Percentiles rank a stretch among this genome's conserved stretches.
Conservation (phyloP, 2,888 invertebrate species). For the Phortica magna region DNA sequence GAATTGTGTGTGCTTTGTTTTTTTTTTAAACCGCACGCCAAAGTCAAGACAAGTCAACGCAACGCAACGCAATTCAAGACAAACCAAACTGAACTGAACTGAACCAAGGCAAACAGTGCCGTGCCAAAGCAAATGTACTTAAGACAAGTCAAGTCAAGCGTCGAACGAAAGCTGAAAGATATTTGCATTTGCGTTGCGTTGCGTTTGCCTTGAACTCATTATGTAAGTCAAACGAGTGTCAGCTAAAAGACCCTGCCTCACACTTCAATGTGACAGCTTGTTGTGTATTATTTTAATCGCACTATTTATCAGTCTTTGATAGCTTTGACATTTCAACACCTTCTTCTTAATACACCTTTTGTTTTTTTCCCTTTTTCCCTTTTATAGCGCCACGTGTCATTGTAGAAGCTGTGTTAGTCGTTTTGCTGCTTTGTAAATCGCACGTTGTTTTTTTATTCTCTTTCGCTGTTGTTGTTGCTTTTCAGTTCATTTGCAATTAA, state of each 20-base stretch:
- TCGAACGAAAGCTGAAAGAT: slow-evolving; percentile 18
- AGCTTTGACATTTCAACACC: slow-evolving; percentile 29
- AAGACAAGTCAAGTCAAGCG: neutral
- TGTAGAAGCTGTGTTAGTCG: slow-evolving; percentile 51
- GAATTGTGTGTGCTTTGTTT: neutral
- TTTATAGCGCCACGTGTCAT: slow-evolving; percentile 41
- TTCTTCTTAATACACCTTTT: slow-evolving; percentile 31
- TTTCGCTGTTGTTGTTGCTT: neutral
- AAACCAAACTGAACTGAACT: no score
- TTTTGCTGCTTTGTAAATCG: slow-evolving; percentile 45
- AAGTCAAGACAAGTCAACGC: no score
- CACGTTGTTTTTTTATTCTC: slow-evolving; percentile 64
- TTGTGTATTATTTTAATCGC: neutral
- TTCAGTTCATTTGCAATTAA: slow-evolving; percentile 57
- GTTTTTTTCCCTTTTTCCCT: slow-evolving; percentile 39
- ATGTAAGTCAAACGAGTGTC: slow-evolving; percentile 45
- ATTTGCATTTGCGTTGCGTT: slow-evolving; percentile 48
- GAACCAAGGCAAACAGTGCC: no score
- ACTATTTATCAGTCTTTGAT: neutral
- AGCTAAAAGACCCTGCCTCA: neutral
- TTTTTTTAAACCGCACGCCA: neutral
- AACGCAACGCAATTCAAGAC: no score
- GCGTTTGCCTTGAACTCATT: slow-evolving; percentile 66
- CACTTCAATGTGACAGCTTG: slow-evolving; percentile 27
- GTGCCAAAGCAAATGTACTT: slow-evolving; percentile 5